Evolutionary conservation across 37 sponge, comb jelly and placozoan genomes (phyloP), one percentile per base, ranked within the genome.

Genomic region (Diacarnus erythraeanus): DNA sequence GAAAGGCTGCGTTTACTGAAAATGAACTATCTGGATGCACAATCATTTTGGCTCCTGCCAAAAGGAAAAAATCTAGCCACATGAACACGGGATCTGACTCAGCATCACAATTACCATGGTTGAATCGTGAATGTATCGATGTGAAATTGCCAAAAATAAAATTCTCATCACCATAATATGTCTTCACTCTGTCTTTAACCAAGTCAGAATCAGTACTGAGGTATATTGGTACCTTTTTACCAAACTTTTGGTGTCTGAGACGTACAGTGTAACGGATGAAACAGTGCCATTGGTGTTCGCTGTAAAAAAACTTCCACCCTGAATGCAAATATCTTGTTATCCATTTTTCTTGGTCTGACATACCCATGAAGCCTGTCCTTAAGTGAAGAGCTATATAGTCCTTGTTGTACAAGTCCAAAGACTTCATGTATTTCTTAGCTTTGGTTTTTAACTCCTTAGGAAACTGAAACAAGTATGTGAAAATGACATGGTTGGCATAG

Each of bases 311-410:
- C 31, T 78, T 78, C 42, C 35, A 10, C 0, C 59, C 3, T 0
- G 37, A 25, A 51, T 40, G 57, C 0, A 4, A 3, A 33, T 18
- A 74, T 21, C 74, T 43, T 20, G 58, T 51, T 15, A 2, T 34
- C 29, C 22, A 2, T 0, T 18, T 65, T 15, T 77, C 73, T 25
- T 86, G 69, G 35, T 68, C 42, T 15, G 34, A 3, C 8, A 37
- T 75, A 1, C 87, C 87, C 12, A 58, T 21, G 29, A 80, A 86
- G n/a, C 87, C 87, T 35, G 87, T 80, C 2, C 80, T 57, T 3
- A 86, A 26, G 57, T 86, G 87, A 2, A 86, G 40, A 22, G 76
- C 75, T 23, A 73, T 23, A 33, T 80, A 86, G 22, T 31, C 2
- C 59, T 56, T 74, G 18, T 74, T 54, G 58, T 54, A 29, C 15